Conservation (phyloP, 2,797 vertebrate species). For the Anguilla anguilla region DNA sequence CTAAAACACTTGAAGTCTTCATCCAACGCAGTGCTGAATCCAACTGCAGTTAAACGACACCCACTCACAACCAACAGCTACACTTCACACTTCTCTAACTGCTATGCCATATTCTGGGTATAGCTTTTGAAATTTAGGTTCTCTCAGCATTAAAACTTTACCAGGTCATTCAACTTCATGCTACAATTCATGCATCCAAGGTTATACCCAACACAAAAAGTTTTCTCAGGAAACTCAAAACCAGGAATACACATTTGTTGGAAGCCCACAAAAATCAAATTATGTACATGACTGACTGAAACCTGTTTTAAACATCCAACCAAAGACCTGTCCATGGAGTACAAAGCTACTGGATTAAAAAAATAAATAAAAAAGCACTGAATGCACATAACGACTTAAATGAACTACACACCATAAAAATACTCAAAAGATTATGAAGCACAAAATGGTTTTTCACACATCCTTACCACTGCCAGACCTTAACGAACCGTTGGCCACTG, state of each 20-base stretch:
- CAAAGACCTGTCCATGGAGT: background rate
- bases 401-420: background rate
- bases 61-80: too few species aligned
- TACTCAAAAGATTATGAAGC: background rate
- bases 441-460: background rate
- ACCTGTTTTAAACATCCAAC: background rate
- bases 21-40: too few species aligned
- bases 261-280: background rate
- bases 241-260: too few species aligned
- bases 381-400: background rate
- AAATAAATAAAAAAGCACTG: background rate
- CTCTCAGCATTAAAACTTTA: background rate
- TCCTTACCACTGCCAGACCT: constrained; percentile 75
- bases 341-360: background rate
- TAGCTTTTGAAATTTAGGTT: background rate
- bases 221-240: background rate
- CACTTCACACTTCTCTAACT: too few species aligned
- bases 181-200: background rate
- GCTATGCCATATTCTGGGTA: background rate
- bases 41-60: too few species aligned
- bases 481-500: constrained; percentile 58
- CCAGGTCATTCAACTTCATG: background rate
- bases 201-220: too few species aligned
- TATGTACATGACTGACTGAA: too few species aligned
- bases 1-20: too few species aligned